phyloP scores from a whole-genome alignment of 2,113 vertebrate genomes.

The Theropithecus gelada region DNA sequence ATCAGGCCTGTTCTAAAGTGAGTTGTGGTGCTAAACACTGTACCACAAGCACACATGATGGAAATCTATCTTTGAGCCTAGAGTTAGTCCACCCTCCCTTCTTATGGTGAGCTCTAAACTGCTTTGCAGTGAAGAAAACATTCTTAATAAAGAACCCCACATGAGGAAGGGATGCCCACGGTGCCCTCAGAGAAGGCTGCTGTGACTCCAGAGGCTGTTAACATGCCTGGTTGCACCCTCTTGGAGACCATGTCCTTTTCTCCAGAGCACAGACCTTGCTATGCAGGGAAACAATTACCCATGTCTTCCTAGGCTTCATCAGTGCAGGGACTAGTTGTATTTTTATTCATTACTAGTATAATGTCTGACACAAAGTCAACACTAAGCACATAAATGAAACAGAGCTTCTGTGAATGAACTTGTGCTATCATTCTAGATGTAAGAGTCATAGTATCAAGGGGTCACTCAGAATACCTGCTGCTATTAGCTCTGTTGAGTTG shows the following conservation, averaged over 20 bases:
- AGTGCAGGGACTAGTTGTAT: not conserved
- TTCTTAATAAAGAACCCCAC: not conserved
- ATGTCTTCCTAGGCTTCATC: not conserved
- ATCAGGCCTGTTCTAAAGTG: not conserved
- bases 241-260: not conserved
- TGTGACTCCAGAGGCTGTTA: fast-evolving
- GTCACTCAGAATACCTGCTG: not conserved
- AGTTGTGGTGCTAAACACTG: not conserved
- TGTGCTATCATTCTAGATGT: not conserved
- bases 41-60: not conserved
- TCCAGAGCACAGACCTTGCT: not conserved
- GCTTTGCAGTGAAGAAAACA: not conserved
- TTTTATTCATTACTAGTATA: not conserved
- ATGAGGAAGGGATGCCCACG: not conserved
- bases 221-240: not conserved
- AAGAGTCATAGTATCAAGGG: not conserved
- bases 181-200: not conserved
- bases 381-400: not conserved
- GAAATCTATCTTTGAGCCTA: not conserved
- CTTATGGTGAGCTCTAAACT: not conserved
- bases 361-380: not conserved
- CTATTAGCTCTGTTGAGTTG: not conserved
- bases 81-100: not conserved
- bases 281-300: not conserved
- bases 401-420: not conserved